Percentiles rank a stretch among this genome's conserved stretches.
Evolutionary conservation across 2,797 vertebrate genomes (phyloP).

Genomic region (Chloroceryle amazona): DNA sequence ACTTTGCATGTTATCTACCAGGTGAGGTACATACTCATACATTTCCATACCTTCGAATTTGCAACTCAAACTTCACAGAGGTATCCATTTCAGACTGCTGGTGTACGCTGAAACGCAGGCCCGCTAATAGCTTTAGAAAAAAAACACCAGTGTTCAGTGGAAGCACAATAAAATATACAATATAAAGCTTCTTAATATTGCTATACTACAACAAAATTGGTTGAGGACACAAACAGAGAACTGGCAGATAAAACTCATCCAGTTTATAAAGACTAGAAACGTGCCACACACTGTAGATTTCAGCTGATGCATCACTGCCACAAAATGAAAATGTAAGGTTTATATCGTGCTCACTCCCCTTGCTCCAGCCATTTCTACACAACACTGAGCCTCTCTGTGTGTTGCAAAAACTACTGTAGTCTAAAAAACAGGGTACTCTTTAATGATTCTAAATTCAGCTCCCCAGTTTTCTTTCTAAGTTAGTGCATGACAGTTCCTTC

Average conservation of each 20-base stretch:
- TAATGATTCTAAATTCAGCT: not conserved
- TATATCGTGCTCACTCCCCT: not conserved
- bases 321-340: not conserved
- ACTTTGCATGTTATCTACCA: too few relatives aligned
- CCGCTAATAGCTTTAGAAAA: conserved; percentile 85
- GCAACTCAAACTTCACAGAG: conserved; percentile 91
- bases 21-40: not conserved
- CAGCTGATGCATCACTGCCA: not conserved
- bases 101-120: conserved; percentile 93
- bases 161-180: not conserved
- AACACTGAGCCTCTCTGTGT: not conserved
- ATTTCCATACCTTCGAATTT: conserved; percentile 89
- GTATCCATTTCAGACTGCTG: conserved; percentile 96
- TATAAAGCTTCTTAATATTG: not conserved
- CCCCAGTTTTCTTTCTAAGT: not conserved
- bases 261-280: not conserved
- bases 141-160: not conserved
- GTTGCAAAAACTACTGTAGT: not conserved
- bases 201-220: not conserved
- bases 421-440: not conserved
- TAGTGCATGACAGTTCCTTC: not conserved
- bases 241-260: not conserved
- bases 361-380: not conserved
- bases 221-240: not conserved
- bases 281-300: rapidly evolving